Base-by-base conservation (phyloP, 1,140 invertebrate species). In the Sinella curviseta region DNA sequence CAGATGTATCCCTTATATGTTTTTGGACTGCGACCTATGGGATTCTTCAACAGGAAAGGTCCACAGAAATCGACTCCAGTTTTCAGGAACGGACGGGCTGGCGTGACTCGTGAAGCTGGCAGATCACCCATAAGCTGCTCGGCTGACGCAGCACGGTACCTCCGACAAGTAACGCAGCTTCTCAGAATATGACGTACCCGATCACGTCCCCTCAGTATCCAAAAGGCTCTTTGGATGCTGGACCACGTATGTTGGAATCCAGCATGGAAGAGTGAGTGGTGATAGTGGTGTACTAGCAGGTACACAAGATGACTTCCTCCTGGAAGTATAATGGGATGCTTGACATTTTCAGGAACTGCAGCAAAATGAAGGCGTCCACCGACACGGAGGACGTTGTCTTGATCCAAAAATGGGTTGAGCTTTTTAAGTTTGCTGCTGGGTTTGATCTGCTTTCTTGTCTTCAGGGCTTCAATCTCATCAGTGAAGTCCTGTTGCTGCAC, bases 271-370 rank as follows among this genome's bases (percentile, higher is more conserved):
- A 0, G 87, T 82, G 55, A 85, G 34, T 30, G 80, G 65, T 34
- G 17, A n/a, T 8, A 85, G 85, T 3, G 87, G 76, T 54, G 84
- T 54, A 14, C 81, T 85, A 86, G 87, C 87, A 1, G 81, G 17
- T 2, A 76, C 83, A 35, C 83, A 4, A 86, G 35, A 74, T 82
- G 80, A 74, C 81, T 74, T 33, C 76, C 48, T 3, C 12, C 3
- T 4, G 57, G 57, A 12, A 60, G 12, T n/a, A 60, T 60, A 3
- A n/a, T 60, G 3, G 12, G 57, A n/a, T 60, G 57, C 24, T 60
- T 60, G 24, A 3, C 4, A 26, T 60, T 60, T 8, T 60, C 33
- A 0, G 78, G 20, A 16, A 84, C 26, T 17, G 73, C 33, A 24
- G 84, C 34, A 39, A 80, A 24, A 36, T 70, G 36, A 8, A 84